Percentiles rank a stretch among this genome's conserved stretches.
phyloP scores from a whole-genome alignment of 1,140 invertebrate species.

The Papilio helenus region DNA sequence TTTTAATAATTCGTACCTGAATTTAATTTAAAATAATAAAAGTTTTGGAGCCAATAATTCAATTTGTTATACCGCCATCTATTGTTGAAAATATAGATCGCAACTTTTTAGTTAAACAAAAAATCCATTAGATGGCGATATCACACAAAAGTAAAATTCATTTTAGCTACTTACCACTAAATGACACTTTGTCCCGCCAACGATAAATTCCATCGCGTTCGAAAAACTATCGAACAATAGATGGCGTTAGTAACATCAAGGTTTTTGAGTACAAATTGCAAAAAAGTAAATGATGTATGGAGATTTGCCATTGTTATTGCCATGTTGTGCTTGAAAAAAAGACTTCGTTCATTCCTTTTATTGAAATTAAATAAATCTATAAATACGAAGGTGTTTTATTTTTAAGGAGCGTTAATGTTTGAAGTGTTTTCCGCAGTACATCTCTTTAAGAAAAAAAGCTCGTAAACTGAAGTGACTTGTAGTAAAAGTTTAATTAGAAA shows the following conservation, averaged over 20 bases:
- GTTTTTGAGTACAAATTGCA: no score
- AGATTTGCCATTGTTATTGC: no score
- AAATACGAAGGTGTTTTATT: background rate
- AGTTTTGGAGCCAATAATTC: no score
- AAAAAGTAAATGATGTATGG: no score
- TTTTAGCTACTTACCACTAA: slow-evolving; percentile 3
- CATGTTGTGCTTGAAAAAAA: no score
- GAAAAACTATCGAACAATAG: slow-evolving; percentile 38
- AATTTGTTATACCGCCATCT: background rate
- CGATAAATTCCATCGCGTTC: background rate
- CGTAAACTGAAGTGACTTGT: slow-evolving; percentile 51
- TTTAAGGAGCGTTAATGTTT: background rate
- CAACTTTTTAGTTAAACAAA: background rate
- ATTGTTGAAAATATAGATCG: background rate
- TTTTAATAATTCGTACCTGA: no score
- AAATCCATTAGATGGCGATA: background rate
- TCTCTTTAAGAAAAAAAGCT: slow-evolving; percentile 26
- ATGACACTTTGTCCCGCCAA: background rate
- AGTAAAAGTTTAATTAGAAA: slow-evolving; percentile 62
- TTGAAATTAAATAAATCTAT: slow-evolving; percentile 4
- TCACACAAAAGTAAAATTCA: background rate
- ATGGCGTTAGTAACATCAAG: slow-evolving; percentile 41
- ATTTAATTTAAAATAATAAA: no score
- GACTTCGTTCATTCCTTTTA: no score
- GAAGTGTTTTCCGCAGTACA: background rate